Evolutionary conservation across 2,797 vertebrate species (phyloP).

Genomic region (Somateria mollissima): DNA sequence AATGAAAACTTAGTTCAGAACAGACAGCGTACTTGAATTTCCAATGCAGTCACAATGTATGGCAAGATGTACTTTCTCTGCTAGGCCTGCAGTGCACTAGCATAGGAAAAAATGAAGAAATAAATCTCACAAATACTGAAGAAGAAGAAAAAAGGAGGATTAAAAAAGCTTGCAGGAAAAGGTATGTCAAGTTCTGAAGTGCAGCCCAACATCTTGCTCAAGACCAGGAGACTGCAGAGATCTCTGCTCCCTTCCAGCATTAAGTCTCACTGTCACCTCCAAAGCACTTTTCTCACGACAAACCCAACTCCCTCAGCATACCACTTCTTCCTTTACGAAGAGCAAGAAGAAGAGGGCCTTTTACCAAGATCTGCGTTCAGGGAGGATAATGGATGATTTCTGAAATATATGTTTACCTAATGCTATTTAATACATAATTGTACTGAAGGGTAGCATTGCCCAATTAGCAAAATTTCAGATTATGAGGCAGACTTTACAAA

Average conservation of each 20-base stretch:
- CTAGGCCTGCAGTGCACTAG: neutral
- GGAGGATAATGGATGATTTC: constrained; percentile 33
- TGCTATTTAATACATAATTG: neutral
- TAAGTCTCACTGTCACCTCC: neutral
- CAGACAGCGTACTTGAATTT: constrained; percentile 31
- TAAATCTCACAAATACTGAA: neutral
- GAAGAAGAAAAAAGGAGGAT: neutral
- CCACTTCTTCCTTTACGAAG: neutral
- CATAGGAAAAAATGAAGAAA: constrained; percentile 11
- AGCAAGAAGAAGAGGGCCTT: neutral
- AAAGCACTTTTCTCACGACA: neutral
- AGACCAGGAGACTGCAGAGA: neutral
- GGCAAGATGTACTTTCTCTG: constrained; percentile 22
- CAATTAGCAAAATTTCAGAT: neutral
- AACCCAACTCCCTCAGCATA: neutral
- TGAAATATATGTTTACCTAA: constrained; percentile 40
- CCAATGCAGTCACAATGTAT: neutral
- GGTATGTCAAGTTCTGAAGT: neutral
- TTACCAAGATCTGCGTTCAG: neutral
- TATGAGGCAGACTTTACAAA: neutral
- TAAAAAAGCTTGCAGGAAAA: neutral
- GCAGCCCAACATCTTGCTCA: neutral
- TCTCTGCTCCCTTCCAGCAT: neutral
- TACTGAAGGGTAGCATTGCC: neutral
- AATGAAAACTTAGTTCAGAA: constrained; percentile 28